Evolutionary conservation across 2,797 vertebrate genomes (phyloP), one percentile per base, ranked within the genome.

Genomic region (Agapornis canus): DNA sequence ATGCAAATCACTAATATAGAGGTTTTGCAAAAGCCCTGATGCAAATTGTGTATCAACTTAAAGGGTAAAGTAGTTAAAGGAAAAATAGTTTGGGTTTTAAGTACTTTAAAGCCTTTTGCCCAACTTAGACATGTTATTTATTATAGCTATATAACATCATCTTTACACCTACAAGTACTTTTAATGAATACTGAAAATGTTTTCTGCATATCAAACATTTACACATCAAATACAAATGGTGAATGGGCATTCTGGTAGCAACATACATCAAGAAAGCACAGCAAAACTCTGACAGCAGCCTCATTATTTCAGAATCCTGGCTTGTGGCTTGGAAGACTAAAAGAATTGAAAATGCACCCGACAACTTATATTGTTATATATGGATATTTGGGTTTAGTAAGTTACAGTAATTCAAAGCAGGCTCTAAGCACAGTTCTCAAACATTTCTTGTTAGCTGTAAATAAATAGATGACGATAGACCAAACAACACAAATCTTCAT

Each of bases 1-100:
- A 91, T 94, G 90, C 84, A 96, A 97, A 94, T 85, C 77, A 75
- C 82, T 83, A 91, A 94, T 69, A 81, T 73, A 40, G 26, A 77
- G 31, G 29, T n/a, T 42, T 88, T 52, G 47, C 42, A 91, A 92
- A 95, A 86, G 48, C 73, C 69, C 52, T 51, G 80, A 85, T 86
- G 66, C 26, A 92, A 93, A 95, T 65, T 73, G 57, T 32, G n/a
- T 35, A 56, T 65, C 26, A 90, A 47, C 47, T 76, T 64, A 69
- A 59, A 83, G 48, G 47, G 23, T 82, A 81, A 89, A 93, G 63
- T 23, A 93, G 69, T 66, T 40, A 94, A 45, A 79, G 76, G 40
- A 89, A 89, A 93, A 77, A 51, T 32, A 11, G 26, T 80, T 92
- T 86, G 69, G 56, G 48, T 85, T 94, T 96, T 66, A 90, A 94